Evolutionary conservation across 2,797 vertebrate genomes (phyloP).

Genomic region (Thalassophryne amazonica): DNA sequence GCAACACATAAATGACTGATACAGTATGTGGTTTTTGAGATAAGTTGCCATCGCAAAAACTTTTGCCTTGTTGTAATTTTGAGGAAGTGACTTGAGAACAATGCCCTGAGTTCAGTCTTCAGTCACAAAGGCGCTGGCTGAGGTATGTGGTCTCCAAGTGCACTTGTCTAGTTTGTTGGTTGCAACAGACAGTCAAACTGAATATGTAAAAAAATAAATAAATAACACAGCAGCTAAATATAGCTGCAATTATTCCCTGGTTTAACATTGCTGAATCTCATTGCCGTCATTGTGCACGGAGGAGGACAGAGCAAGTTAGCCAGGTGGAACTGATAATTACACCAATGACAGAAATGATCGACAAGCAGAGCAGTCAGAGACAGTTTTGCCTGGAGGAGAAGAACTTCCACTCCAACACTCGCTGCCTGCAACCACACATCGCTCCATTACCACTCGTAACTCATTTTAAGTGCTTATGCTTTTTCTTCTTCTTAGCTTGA

Average conservation of each 20-base stretch:
- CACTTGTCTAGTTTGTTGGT: background rate
- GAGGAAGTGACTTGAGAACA: no score
- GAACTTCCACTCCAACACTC: no score
- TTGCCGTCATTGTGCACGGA: constrained; percentile 25
- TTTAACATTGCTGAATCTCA: constrained; percentile 11
- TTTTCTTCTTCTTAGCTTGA: constrained; percentile 21
- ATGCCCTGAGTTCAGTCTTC: no score
- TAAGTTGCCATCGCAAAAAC: no score
- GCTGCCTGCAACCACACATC: constrained; percentile 15
- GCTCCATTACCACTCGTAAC: constrained; percentile 35
- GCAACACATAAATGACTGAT: no score
- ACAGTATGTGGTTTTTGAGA: no score
- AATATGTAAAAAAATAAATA: background rate
- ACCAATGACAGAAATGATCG: constrained; percentile 61
- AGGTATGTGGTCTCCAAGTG: no score
- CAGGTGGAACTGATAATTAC: constrained; percentile 69
- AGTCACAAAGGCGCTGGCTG: no score
- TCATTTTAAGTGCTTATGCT: constrained; percentile 26
- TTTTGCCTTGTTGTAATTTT: no score
- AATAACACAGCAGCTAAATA: background rate
- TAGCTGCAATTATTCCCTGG: constrained; percentile 7
- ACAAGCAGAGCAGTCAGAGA: constrained; percentile 57
- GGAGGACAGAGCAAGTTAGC: constrained; percentile 36
- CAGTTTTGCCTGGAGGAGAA: constrained; percentile 53
- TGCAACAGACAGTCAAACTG: background rate